phyloP scores from a whole-genome alignment of 2,113 vertebrate genomes.

The Tetraodon nigroviridis region DNA sequence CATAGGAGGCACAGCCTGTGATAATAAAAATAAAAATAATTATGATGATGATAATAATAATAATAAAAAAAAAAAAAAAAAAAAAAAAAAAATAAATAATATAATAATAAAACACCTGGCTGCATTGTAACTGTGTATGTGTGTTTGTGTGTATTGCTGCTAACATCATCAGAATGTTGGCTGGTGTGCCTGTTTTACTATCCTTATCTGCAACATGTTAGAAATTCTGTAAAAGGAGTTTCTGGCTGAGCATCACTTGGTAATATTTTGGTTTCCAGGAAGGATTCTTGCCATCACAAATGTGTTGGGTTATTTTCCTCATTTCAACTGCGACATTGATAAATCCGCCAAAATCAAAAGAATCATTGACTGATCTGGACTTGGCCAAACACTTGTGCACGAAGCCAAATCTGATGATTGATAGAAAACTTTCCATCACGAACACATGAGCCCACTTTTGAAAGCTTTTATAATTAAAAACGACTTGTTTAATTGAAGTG shows the following conservation, averaged over 20 bases:
- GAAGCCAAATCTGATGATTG: too few species aligned
- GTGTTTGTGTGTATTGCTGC: conserved; percentile 1
- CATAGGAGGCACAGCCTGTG: neutral
- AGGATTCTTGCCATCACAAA: conserved; percentile 10
- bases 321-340: conserved; percentile 7
- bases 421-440: too few species aligned
- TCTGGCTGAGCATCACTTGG: conserved; percentile 8
- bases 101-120: too few species aligned
- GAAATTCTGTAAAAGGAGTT: conserved; percentile 16
- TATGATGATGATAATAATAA: too few species aligned
- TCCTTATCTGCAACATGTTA: conserved; percentile 27
- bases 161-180: conserved; percentile 12
- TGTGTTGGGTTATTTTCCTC: conserved; percentile 1
- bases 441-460: too few species aligned
- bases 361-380: too few species aligned
- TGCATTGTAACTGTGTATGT: neutral
- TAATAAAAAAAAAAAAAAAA: too few species aligned
- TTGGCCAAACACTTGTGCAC: too few species aligned
- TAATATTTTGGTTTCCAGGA: conserved; percentile 4
- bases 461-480: too few species aligned
- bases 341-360: neutral
- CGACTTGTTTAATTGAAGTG: too few species aligned
- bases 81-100: too few species aligned
- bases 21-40: conserved; percentile 6
- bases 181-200: neutral